A percentile compares a stretch with the other conserved stretches of the same genome.
Conservation (phyloP, 2,888 invertebrate species). For the Hoplodrina ambigua region DNA sequence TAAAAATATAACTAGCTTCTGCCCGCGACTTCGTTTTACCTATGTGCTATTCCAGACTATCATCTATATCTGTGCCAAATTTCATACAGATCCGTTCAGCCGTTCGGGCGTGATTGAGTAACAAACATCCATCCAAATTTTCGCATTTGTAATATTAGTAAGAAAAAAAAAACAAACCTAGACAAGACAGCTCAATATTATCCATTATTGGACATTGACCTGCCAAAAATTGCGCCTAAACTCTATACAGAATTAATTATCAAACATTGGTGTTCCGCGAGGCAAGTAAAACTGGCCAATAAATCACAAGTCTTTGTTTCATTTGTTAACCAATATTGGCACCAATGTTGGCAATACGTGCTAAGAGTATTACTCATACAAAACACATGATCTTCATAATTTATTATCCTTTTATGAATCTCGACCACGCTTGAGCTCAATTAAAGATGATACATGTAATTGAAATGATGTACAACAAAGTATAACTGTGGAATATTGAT, state of each 20-base stretch:
- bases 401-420: conserved; percentile 50
- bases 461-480: conserved; percentile 18
- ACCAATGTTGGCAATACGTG: conserved; percentile 17
- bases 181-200: neutral
- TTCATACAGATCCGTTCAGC: too few species aligned
- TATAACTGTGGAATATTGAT: conserved; percentile 2
- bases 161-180: too few species aligned
- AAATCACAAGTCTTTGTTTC: conserved; percentile 12
- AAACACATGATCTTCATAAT: conserved; percentile 47
- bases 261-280: neutral
- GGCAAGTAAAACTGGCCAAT: conserved; percentile 5
- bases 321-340: conserved; percentile 28
- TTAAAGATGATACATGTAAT: conserved; percentile 36
- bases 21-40: too few species aligned
- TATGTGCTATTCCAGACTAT: too few species aligned
- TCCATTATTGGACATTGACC: neutral
- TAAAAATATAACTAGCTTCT: too few species aligned
- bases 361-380: conserved; percentile 33
- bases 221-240: neutral
- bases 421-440: conserved; percentile 34
- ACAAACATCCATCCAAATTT: too few species aligned
- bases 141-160: too few species aligned
- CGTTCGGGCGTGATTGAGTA: too few species aligned
- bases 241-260: neutral
- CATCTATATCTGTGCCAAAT: too few species aligned